Base-by-base conservation (phyloP, 2,797 vertebrate genomes). In the Clamator glandarius region DNA sequence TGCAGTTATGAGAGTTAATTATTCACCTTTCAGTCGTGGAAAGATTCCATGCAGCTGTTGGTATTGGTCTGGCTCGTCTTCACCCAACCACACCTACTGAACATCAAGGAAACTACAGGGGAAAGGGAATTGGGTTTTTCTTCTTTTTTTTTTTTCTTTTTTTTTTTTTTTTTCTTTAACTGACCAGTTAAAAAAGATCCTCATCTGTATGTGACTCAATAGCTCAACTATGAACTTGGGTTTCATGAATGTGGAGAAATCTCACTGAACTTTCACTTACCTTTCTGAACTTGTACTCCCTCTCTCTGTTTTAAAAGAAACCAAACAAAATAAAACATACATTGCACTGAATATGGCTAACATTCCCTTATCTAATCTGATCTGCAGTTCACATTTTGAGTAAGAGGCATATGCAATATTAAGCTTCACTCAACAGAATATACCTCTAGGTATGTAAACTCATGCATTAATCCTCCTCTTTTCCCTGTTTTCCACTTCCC, bases 31-130 rank as follows among this genome's bases (percentile, higher is more conserved):
- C 66, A 58, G 87, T 92, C 20, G 33, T 97, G 96, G 97, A 96
- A 97, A 96, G 88, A 91, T 94, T 97, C 95, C 94, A 95, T 92
- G 81, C 86, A 95, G 96, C 95, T 95, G 82, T 85, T 96, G 97
- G 95, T 92, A 91, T 96, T 92, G 77, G 85, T 89, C 61, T 96
- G 89, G 89, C 59, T 93, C 95, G 90, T 89, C 89, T 93, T 95
- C 74, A 58, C 86, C 75, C 83, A 95, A 42, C 95, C 95, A 94
- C 95, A 93, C 94, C 96, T 85, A 89, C 63, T 77, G 78, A 89
- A 96, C 80, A 89, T 95, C 96, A 96, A 93, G 91, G 89, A 95
- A 93, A 12, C 86, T 57, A 70, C 39, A 44, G 62, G 55, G 91
- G 69, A 29, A 83, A 84, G 28, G 44, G 21, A 24, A 3, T 92